Base-by-base conservation (phyloP, 1,140 invertebrate species). In the Drosophila auraria region DNA sequence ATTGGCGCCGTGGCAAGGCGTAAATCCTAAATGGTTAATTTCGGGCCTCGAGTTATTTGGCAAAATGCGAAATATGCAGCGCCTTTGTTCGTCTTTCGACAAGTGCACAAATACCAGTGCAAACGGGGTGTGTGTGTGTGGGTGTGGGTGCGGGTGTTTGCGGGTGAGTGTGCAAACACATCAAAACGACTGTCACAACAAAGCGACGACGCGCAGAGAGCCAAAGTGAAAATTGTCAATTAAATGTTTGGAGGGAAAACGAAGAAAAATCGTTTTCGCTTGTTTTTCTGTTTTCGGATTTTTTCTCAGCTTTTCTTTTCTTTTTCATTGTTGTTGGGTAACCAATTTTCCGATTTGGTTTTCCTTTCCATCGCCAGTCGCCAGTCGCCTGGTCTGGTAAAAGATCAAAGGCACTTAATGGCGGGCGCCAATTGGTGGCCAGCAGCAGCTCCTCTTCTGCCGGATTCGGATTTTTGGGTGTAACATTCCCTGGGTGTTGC, bases 381-480 rank as follows among this genome's bases (percentile, higher is more conserved):
- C 30, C 30, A 33, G 23, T 33, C 33, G 33, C 33, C 33, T 11
- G 23, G 23, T 69, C 65, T 82, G 69, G 81, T 89, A 78, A 89
- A 89, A 87, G 84, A 87, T 87, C 84, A 87, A 87, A 87, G 84
- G 84, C 84, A 87, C 84, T 87, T 89, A 87, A 89, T 87, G 78
- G 81, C 61, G 70, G 84, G 78, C 75, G 77, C 80, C 83, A 71
- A 73, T 58, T 53, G 50, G 14, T 30, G 57, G 30, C 33, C 33
- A 12, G 33, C 33, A 33, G 11, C 36, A n/a, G 12, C 58, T 36
- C 42, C 36, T 42, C 33, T 20, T 38, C 17, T 4, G 25, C 2
- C 36, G 2, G n/a, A 25, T 58, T 27, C 36, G 2, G n/a, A 25
- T 58, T 27, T 58, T 59, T 40, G 57, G 57, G 44, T 27, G 11